Conservation (phyloP, 2,113 vertebrate genomes). For the Phrynosoma blainvillii region DNA sequence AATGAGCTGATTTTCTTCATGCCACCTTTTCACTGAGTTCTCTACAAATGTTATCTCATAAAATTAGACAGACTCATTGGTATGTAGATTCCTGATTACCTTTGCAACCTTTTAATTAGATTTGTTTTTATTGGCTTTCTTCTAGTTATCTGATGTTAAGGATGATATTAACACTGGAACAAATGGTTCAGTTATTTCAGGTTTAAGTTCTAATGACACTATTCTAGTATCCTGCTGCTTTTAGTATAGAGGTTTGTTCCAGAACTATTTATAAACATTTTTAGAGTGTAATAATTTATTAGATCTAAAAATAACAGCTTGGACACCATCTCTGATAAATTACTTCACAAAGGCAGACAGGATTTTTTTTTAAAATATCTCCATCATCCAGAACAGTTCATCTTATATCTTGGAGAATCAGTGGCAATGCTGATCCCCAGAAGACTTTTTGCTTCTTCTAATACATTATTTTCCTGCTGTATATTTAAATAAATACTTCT, state of each 20-base stretch:
- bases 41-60: not conserved
- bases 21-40: not conserved
- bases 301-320: not conserved
- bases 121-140: not conserved
- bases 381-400: not conserved
- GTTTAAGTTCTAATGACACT: not conserved
- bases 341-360: not conserved
- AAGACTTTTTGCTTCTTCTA: not conserved
- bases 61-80: not conserved
- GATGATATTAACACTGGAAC: not conserved
- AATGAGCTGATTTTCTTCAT: too few species aligned
- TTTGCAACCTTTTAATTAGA: slow-evolving; percentile 17
- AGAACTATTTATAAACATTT: not conserved
- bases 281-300: not conserved
- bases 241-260: not conserved
- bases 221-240: not conserved
- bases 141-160: not conserved
- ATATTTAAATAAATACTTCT: not conserved
- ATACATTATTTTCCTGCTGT: not conserved
- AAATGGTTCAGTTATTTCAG: not conserved
- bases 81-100: not conserved
- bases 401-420: not conserved
- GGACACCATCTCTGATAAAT: not conserved
- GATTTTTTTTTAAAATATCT: not conserved
- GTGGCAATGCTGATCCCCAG: not conserved